Conservation (phyloP, 2,113 vertebrate species). For the Mionectes macconnelli region DNA sequence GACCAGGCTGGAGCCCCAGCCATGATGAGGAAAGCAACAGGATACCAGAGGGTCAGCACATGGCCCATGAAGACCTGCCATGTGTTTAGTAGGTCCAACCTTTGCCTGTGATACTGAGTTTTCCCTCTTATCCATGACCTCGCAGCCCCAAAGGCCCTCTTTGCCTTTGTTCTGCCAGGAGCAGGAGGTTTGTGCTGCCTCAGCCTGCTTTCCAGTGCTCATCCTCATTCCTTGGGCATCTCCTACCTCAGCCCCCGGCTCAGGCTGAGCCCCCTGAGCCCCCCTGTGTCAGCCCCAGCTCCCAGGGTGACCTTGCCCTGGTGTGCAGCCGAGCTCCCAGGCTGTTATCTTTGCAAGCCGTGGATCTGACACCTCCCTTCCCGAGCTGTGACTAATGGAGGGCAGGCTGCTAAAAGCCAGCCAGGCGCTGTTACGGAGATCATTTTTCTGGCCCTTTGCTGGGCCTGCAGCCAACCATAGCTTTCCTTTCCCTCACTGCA, state of each 20-base stretch:
- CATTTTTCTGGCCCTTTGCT: neutral
- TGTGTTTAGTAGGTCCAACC: neutral
- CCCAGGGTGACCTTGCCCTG: neutral
- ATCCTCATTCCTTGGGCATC: neutral
- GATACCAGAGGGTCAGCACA: fast-evolving
- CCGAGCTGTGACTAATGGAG: neutral
- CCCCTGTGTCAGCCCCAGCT: neutral
- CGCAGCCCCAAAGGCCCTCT: neutral
- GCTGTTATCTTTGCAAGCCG: neutral
- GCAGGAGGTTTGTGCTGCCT: neutral
- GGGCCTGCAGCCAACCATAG: conserved; percentile 41
- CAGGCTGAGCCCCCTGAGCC: neutral
- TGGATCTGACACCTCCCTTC: conserved; percentile 18
- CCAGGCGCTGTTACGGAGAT: neutral
- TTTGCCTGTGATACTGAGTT: neutral
- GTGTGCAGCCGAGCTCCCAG: neutral
- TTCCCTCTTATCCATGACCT: neutral
- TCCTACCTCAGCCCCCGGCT: neutral
- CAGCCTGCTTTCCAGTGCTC: neutral
- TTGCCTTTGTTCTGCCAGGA: neutral
- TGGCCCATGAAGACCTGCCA: neutral
- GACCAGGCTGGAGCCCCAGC: neutral
- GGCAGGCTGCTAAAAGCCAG: neutral
- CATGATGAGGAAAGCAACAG: fast-evolving
- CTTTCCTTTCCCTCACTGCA: neutral